Conservation (phyloP, 1,140 invertebrate genomes). For the Theocolax elegans region DNA sequence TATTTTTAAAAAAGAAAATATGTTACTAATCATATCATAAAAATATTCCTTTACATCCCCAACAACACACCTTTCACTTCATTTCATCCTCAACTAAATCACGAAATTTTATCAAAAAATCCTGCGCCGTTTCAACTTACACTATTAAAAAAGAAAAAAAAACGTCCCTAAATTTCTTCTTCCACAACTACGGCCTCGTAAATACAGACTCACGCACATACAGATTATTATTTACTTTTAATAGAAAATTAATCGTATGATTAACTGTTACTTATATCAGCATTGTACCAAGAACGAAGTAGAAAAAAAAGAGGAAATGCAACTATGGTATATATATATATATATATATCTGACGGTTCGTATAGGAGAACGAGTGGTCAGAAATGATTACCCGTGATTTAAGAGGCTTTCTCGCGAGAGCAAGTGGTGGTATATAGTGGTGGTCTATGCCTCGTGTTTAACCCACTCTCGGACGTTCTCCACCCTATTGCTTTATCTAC, state of each 20-base stretch:
- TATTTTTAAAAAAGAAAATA: too few relatives aligned
- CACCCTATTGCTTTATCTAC: constrained; percentile 58
- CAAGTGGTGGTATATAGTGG: constrained; percentile 21
- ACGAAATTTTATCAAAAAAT: too few relatives aligned
- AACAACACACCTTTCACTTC: too few relatives aligned
- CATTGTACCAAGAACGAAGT: not conserved
- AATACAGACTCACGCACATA: too few relatives aligned
- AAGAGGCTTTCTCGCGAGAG: constrained; percentile 54
- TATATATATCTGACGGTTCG: not conserved
- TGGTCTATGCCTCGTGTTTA: constrained; percentile 18
- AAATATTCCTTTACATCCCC: too few relatives aligned
- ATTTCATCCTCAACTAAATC: too few relatives aligned
- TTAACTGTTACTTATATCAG: constrained; percentile 44
- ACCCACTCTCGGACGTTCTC: constrained; percentile 12
- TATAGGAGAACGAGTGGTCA: constrained; percentile 53
- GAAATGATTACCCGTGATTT: constrained; percentile 65
- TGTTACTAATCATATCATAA: too few relatives aligned
- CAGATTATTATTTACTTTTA: constrained; percentile 8
- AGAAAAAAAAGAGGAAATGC: not conserved
- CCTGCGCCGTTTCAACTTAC: too few relatives aligned
- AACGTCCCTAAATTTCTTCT: too few relatives aligned
- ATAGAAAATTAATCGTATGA: constrained; percentile 37
- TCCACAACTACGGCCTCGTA: too few relatives aligned
- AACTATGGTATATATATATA: not conserved
- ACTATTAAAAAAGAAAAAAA: too few relatives aligned